These are phyloP conservation scores for Anthoscopus minutus DNA, from an alignment of 2,113 vertebrate species.

Conservation along the genomic window DNA sequence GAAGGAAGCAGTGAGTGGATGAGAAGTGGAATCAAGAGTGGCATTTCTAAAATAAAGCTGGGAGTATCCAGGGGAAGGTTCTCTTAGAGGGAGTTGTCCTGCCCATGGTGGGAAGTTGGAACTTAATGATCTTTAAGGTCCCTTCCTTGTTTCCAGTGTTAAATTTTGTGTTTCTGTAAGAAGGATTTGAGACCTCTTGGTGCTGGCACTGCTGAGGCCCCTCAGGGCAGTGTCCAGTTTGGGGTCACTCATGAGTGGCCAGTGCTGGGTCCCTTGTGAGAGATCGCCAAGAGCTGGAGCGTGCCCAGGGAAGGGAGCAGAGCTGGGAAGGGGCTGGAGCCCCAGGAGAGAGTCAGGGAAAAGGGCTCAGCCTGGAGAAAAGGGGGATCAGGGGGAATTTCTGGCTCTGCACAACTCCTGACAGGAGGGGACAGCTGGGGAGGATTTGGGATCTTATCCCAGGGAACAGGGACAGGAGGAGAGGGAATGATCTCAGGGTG, in stretches of 20 bases:
- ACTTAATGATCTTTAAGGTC: not conserved
- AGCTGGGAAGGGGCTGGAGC: not conserved
- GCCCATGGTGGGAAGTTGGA: not conserved
- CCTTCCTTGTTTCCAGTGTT: not conserved
- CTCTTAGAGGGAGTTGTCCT: not conserved
- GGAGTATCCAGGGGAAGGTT: too few species aligned
- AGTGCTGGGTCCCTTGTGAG: accelerated
- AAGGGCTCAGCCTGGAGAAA: not conserved
- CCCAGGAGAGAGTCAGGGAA: not conserved
- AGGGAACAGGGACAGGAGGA: not conserved
- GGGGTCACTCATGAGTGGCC: not conserved
- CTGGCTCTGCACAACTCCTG: not conserved
- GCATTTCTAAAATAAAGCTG: not conserved
- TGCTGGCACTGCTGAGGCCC: not conserved
- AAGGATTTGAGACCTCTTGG: not conserved
- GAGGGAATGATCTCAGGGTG: not conserved
- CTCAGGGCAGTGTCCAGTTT: not conserved
- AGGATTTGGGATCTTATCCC: not conserved
- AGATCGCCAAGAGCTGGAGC: not conserved
- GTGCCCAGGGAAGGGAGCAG: not conserved
- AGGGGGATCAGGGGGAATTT: not conserved
- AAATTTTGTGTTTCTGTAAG: not conserved
- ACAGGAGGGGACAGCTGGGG: not conserved
- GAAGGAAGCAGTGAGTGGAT: not conserved
- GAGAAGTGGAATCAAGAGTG: not conserved